A percentile compares a stretch with the other conserved stretches of the same genome.
Evolutionary conservation across 2,113 vertebrate genomes (phyloP).

Genomic region (Atlantisia rogersi): DNA sequence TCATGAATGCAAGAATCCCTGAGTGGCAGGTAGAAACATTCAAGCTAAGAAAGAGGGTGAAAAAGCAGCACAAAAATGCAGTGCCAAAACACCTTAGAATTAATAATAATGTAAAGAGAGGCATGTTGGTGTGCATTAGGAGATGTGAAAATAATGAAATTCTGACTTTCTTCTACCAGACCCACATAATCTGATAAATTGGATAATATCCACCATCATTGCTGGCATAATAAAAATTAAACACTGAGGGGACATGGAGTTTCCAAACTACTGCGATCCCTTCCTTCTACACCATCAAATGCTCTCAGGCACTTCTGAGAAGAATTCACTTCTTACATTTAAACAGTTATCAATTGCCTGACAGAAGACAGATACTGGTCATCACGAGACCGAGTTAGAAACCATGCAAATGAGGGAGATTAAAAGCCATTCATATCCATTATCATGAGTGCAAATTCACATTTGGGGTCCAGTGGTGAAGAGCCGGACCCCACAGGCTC

Average conservation of each 20-base stretch:
- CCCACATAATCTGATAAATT: background rate
- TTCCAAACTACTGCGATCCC: background rate
- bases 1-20: background rate
- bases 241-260: rapidly evolving
- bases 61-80: background rate
- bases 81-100: background rate
- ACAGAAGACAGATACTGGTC: background rate
- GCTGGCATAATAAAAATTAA: background rate
- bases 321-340: background rate
- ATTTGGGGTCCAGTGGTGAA: background rate
- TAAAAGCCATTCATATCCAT: background rate
- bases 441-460: background rate
- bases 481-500: background rate
- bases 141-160: background rate
- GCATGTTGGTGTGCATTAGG: background rate
- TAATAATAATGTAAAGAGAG: background rate
- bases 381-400: background rate
- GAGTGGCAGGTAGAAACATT: background rate
- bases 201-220: background rate
- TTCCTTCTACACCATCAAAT: background rate
- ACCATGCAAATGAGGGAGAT: background rate
- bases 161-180: background rate
- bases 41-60: background rate
- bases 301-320: background rate
- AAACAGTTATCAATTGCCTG: background rate